Conservation (phyloP, 2,113 vertebrate genomes). For the Chrysochloris asiatica region DNA sequence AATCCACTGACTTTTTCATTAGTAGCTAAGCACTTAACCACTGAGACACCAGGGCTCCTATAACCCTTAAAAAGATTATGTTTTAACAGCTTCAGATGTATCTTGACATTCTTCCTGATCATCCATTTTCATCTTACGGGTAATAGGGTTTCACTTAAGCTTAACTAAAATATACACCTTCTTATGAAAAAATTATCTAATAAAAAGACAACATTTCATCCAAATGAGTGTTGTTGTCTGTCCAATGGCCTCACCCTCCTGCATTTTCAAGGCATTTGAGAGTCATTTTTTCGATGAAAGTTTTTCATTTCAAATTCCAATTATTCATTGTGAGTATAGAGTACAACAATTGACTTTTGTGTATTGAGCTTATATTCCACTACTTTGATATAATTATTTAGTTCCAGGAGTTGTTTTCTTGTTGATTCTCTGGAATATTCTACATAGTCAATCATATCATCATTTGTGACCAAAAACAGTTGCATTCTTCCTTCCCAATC, state of each 20-base stretch:
- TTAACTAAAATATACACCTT: background rate
- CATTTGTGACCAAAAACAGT: background rate
- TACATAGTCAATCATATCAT: background rate
- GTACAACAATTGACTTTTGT: background rate
- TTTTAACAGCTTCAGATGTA: background rate
- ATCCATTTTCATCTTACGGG: background rate
- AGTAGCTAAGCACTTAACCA: background rate
- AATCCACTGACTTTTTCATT: background rate
- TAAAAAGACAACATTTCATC: background rate
- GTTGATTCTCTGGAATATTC: background rate
- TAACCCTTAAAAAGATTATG: rapidly evolving
- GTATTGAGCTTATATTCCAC: background rate
- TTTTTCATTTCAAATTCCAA: background rate
- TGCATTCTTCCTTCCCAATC: background rate
- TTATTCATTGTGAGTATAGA: background rate
- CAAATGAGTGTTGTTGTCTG: background rate
- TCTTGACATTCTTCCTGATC: background rate
- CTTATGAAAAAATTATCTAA: slow-evolving; percentile 6
- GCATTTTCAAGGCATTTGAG: background rate
- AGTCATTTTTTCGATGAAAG: background rate
- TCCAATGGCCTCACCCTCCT: background rate
- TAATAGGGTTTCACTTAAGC: background rate
- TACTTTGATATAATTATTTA: background rate
- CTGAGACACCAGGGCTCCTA: background rate
- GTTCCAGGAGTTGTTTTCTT: background rate